Base-by-base conservation (phyloP, 2,113 vertebrate genomes). In the Melozone crissalis region DNA sequence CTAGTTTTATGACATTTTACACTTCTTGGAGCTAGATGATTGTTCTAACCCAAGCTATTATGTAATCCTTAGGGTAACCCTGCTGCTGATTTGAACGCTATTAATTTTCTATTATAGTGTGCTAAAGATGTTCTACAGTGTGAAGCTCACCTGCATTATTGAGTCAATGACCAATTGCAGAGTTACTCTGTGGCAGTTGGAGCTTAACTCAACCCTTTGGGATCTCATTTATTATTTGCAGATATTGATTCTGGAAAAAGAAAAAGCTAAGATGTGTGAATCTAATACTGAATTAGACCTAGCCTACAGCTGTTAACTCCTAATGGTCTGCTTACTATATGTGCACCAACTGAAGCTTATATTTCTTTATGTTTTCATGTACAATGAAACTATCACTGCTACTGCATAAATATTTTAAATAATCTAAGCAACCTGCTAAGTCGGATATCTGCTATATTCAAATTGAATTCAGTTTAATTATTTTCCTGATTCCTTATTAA, bases 211-310 rank as follows among this genome's bases (percentile, higher is more conserved):
- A 98, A 97, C 98, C 98, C 99, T 99, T 97, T 98, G 98, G 98
- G 99, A 99, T 98, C 98, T 99, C 98, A 99, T 99, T 99, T 99
- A 99, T 99, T 99, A 99, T 99, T 99, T 99, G 98, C 98, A 98
- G 99, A 98, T 99, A 99, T 99, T 98, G 99, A 99, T 99, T 99
- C 98, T 98, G 95, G 98, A 97, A 97, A 98, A 97, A 97, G 97
- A 97, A 97, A 97, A 97, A 98, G 97, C 98, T 97, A 98, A 98
- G 98, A 98, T 98, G 97, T 98, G 98, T 98, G 95, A 97, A 97
- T 98, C 95, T 97, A 97, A 97, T 98, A 98, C 98, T 97, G 98
- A 98, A 98, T 98, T 98, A 98, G 96, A 98, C 94, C 96, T 98
- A 97, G 97, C 97, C 97, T 97, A 97, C 97, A 98, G 98, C 96